These are phyloP conservation scores for Felis chaus DNA, from an alignment of 2,113 vertebrate genomes.

Conservation along the genomic window DNA sequence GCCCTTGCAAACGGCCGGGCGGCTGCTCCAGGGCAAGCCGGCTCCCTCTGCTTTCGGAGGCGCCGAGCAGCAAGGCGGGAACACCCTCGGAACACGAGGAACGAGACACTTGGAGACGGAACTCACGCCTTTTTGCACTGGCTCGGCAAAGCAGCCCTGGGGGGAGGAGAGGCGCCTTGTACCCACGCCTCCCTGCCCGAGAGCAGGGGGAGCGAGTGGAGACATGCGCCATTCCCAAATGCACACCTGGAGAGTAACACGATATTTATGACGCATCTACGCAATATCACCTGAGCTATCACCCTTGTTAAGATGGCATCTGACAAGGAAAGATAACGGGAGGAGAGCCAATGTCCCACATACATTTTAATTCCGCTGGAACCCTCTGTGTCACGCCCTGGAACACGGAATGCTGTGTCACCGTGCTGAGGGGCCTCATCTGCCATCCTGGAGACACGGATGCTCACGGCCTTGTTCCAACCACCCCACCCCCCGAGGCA, in stretches of 20 bases:
- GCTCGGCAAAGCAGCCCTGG: not conserved
- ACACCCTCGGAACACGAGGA: not conserved
- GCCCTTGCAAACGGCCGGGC: not conserved
- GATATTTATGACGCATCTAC: not conserved
- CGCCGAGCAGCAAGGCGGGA: constrained; percentile 42
- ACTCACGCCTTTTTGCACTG: not conserved
- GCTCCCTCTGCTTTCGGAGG: not conserved
- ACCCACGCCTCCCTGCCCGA: not conserved
- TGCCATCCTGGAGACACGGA: not conserved
- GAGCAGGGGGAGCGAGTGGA: constrained; percentile 11
- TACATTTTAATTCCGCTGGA: not conserved
- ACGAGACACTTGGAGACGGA: not conserved
- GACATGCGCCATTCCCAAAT: not conserved
- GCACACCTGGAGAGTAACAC: not conserved
- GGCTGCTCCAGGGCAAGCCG: not conserved
- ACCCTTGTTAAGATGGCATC: not conserved
- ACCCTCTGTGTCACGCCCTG: not conserved
- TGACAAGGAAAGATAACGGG: not conserved
- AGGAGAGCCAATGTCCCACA: not conserved
- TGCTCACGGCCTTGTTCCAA: not conserved
- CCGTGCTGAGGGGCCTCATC: not conserved
- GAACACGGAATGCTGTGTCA: not conserved
- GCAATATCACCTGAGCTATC: not conserved
- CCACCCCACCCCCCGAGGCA: rapidly evolving
- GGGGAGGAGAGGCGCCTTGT: not conserved